These are phyloP conservation scores for Scaptomyza graminum DNA, from an alignment of 1,140 invertebrate genomes.

Conservation along the genomic window DNA sequence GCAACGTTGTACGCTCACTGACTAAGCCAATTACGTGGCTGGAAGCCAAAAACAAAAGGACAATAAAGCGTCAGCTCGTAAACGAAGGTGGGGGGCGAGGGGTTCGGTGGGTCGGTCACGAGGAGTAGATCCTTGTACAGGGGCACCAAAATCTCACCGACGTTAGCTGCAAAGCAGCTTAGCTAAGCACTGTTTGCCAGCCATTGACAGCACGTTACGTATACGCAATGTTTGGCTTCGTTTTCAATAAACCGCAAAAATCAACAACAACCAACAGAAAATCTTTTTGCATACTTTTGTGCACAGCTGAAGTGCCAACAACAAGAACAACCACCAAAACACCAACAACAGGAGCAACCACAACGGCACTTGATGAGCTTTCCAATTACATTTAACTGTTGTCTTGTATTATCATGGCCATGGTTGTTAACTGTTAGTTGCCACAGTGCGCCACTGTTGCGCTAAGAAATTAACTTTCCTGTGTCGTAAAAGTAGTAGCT, in stretches of 20 bases:
- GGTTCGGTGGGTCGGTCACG: not conserved
- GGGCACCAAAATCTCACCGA: not conserved
- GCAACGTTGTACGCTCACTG: not conserved
- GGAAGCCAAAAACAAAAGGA: conserved; percentile 64
- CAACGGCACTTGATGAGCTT: conserved; percentile 66
- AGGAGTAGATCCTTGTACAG: not conserved
- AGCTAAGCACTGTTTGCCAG: conserved; percentile 50
- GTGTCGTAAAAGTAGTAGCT: conserved; percentile 55
- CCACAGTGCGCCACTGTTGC: conserved; percentile 29
- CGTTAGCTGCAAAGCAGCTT: conserved; percentile 44
- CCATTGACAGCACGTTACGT: conserved; percentile 43
- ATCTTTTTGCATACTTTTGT: conserved; percentile 68
- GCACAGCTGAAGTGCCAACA: conserved; percentile 60
- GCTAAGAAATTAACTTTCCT: conserved; percentile 66
- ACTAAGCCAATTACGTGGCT: conserved; percentile 69
- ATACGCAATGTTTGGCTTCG: conserved; percentile 47
- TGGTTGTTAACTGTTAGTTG: conserved; percentile 15
- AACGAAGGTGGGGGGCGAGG: conserved; percentile 29
- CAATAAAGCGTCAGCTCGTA: conserved; percentile 73
- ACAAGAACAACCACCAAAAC: not conserved
- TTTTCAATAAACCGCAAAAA: conserved; percentile 68
- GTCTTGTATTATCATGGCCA: conserved; percentile 29
- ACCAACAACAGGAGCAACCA: conserved; percentile 11
- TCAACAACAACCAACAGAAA: conserved; percentile 22
- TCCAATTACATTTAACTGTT: conserved; percentile 75